Conservation (phyloP, 2,113 vertebrate genomes). For the Atherinomorus stipes region DNA sequence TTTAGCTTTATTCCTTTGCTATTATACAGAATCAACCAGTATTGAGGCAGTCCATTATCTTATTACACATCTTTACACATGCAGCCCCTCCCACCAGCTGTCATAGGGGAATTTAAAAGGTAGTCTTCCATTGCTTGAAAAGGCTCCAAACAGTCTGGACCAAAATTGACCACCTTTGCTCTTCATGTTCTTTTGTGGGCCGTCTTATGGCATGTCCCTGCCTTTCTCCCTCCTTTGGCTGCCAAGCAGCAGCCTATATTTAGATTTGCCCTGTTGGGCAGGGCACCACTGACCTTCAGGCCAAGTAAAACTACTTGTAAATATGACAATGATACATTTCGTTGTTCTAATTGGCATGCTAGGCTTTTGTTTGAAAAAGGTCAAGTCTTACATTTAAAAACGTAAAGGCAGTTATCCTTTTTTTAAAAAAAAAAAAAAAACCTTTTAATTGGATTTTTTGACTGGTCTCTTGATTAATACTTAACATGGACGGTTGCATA, state of each 20-base stretch:
- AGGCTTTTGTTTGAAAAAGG: too few relatives aligned
- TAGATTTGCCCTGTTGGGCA: slow-evolving; percentile 59
- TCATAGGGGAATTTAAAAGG: slow-evolving; percentile 52
- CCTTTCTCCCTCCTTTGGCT: slow-evolving; percentile 56
- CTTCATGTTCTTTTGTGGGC: slow-evolving; percentile 46
- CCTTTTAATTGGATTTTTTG: too few relatives aligned
- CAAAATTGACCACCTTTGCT: slow-evolving; percentile 69
- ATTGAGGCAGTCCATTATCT: background rate
- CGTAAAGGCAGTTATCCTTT: too few relatives aligned
- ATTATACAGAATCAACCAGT: background rate
- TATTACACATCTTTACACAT: slow-evolving; percentile 3
- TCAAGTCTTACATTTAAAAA: too few relatives aligned
- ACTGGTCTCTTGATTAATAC: too few relatives aligned
- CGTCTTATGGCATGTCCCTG: slow-evolving; percentile 62
- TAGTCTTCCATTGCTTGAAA: slow-evolving; percentile 52
- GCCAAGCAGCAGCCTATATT: slow-evolving; percentile 71
- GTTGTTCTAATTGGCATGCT: too few relatives aligned
- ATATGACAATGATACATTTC: slow-evolving; percentile 34
- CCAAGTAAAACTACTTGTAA: slow-evolving; percentile 48
- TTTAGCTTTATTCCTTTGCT: background rate
- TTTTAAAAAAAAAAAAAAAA: too few relatives aligned
- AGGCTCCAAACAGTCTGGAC: slow-evolving; percentile 69
- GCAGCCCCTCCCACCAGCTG: slow-evolving; percentile 17
- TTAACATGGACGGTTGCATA: too few relatives aligned
- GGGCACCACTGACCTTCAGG: slow-evolving; percentile 58